phyloP scores from a whole-genome alignment of 1,140 invertebrate genomes.

The Telenomus remus region DNA sequence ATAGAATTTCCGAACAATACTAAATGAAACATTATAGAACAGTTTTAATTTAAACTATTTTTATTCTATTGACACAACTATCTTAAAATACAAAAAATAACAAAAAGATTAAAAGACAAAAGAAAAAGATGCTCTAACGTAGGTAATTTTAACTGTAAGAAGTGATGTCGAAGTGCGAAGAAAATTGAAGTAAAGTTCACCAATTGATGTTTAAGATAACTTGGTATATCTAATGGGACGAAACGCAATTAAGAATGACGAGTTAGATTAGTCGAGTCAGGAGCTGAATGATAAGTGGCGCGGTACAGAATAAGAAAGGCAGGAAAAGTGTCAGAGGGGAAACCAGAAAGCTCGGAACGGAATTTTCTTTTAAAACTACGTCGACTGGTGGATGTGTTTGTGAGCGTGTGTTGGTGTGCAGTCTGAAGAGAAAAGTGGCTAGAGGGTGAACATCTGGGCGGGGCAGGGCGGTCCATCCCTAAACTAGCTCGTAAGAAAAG shows the following conservation, averaged over 20 bases:
- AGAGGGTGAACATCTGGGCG: conserved; percentile 62
- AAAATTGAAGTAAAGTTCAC: not conserved
- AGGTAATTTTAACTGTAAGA: no score
- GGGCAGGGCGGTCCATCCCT: conserved; percentile 62
- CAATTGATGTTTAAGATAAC: conserved; percentile 22
- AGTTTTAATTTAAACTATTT: no score
- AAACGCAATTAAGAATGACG: conserved; percentile 53
- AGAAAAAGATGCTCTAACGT: no score
- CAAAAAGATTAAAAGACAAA: no score
- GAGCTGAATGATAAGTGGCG: conserved; percentile 42
- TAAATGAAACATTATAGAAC: no score
- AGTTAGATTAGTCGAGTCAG: conserved; percentile 50
- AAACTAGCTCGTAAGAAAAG: conserved; percentile 64
- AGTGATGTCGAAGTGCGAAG: no score
- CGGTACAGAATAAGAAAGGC: conserved; percentile 21
- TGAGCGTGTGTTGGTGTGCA: conserved; percentile 9
- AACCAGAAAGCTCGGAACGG: conserved; percentile 57
- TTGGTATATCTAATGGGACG: conserved; percentile 19
- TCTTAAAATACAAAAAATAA: no score
- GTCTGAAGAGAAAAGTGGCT: conserved; percentile 56
- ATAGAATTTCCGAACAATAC: no score
- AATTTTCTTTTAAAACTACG: conserved; percentile 60
- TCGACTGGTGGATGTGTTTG: conserved; percentile 4
- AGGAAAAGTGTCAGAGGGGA: conserved; percentile 46
- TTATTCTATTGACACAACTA: no score